Conservation (phyloP, 2,797 vertebrate species). For the Galaxias olidus region DNA sequence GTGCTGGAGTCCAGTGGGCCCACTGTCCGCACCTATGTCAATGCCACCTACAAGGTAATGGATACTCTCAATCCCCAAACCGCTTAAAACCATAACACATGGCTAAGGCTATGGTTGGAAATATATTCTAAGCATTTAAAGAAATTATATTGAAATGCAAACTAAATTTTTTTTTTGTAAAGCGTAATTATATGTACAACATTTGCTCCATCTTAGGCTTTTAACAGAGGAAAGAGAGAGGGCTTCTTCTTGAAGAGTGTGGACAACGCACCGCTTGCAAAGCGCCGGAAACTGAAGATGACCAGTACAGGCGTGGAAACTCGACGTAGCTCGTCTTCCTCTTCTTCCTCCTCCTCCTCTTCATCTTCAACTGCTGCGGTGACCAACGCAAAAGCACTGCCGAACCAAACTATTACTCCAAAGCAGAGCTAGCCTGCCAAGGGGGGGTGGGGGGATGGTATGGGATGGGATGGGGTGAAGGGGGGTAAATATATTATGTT, state of each 20-base stretch:
- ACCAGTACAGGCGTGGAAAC: constrained; percentile 84
- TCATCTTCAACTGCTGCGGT: constrained; percentile 69
- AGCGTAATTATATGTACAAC: background rate
- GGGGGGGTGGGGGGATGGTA: background rate
- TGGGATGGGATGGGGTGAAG: constrained; percentile 10
- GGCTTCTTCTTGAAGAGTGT: constrained; percentile 94
- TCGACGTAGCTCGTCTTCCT: constrained; percentile 82
- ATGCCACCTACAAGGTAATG: constrained; percentile 88
- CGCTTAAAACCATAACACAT: too few relatives aligned
- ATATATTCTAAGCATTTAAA: too few relatives aligned
- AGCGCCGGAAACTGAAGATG: constrained; percentile 89
- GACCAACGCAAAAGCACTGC: constrained; percentile 61
- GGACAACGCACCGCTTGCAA: constrained; percentile 90
- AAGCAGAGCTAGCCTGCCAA: constrained; percentile 61
- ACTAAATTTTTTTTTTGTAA: background rate
- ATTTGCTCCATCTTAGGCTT: constrained; percentile 72
- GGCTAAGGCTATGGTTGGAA: too few relatives aligned
- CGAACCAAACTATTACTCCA: constrained; percentile 63
- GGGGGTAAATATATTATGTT: constrained; percentile 11
- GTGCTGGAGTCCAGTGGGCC: constrained; percentile 89
- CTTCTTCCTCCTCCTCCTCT: constrained; percentile 82
- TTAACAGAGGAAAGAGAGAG: constrained; percentile 89
- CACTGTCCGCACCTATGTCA: constrained; percentile 87
- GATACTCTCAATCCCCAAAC: too few relatives aligned
- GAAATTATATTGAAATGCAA: too few relatives aligned